Conservation (phyloP, 2,888 invertebrate genomes). For the Anthophora plumipes region DNA sequence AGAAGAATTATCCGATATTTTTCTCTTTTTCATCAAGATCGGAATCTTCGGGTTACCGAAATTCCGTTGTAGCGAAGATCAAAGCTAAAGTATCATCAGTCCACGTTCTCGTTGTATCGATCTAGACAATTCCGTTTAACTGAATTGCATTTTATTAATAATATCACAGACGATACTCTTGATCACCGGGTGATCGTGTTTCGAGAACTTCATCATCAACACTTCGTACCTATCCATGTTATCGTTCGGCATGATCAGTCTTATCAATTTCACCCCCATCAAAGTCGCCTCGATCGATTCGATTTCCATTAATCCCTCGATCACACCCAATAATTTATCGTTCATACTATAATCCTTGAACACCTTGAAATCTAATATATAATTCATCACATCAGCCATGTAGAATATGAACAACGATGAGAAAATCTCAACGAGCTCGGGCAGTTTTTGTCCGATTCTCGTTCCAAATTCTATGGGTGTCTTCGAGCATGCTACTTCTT, state of each 20-base stretch:
- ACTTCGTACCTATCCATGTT: background rate
- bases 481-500: conserved; percentile 7
- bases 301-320: conserved; percentile 43
- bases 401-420: conserved; percentile 8
- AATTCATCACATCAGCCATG: background rate
- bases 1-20: too few species aligned
- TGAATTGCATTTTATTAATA: conserved; percentile 10
- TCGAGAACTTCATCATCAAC: background rate
- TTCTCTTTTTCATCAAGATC: too few species aligned
- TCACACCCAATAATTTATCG: background rate
- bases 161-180: conserved; percentile 28
- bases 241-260: rapidly evolving
- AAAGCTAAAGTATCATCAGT: background rate
- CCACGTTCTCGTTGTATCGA: background rate
- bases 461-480: conserved; percentile 52
- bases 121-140: background rate
- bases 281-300: background rate
- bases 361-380: background rate
- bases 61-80: too few species aligned
- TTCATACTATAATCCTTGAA: background rate
- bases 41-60: too few species aligned
- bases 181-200: conserved; percentile 23
- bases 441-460: conserved; percentile 41
- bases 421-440: conserved; percentile 38
- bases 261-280: conserved; percentile 51